phyloP scores from a whole-genome alignment of 2,797 vertebrate genomes.

The Rhinophrynus dorsalis region DNA sequence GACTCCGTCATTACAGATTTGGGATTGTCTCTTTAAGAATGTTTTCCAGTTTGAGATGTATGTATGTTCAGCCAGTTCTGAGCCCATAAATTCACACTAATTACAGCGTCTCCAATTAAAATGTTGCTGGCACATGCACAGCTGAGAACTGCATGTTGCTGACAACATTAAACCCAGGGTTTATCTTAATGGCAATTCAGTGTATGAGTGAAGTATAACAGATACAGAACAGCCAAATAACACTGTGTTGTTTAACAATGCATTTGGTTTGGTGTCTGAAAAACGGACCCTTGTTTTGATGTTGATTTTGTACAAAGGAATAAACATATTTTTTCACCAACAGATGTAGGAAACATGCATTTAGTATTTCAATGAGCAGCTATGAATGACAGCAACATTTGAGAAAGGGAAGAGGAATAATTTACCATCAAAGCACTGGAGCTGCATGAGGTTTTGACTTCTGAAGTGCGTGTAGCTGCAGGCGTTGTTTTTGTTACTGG shows the following conservation, averaged over 20 bases:
- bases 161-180: conserved; percentile 30
- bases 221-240: conserved; percentile 8
- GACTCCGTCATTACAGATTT: too few species aligned
- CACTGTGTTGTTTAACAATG: conserved; percentile 12
- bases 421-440: conserved; percentile 20
- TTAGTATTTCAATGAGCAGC: background rate
- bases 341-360: background rate
- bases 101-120: conserved; percentile 41
- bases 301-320: conserved; percentile 6
- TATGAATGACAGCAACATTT: conserved; percentile 8
- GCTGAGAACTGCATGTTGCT: conserved; percentile 14
- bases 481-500: conserved; percentile 13
- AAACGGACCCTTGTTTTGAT: conserved; percentile 15
- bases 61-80: conserved; percentile 24
- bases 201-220: conserved; percentile 19
- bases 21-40: conserved; percentile 14
- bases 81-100: conserved; percentile 34
- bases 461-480: conserved; percentile 1
- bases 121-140: conserved; percentile 38
- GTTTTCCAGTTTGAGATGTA: background rate
- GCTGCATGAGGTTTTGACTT: background rate
- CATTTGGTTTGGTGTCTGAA: too few species aligned
- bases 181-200: conserved; percentile 34
- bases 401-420: conserved; percentile 3
- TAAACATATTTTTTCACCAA: conserved; percentile 1